Base-by-base conservation (phyloP, 2,113 vertebrate species). In the Hylia prasina region DNA sequence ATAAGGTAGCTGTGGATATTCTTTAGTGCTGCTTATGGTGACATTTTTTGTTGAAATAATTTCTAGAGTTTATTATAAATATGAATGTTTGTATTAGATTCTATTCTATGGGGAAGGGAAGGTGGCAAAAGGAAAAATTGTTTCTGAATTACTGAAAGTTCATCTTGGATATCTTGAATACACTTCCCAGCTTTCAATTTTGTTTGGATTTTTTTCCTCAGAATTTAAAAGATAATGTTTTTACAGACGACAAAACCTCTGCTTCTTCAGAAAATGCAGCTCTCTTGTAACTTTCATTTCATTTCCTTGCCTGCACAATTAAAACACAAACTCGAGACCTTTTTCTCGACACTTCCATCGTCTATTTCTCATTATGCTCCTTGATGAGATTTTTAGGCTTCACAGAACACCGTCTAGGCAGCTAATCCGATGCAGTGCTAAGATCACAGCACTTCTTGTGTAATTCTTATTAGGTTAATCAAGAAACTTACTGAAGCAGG, bases 401-500 rank as follows among this genome's bases (percentile, higher is more conserved):
- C 91, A 89, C 42, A 91, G 94, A 93, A 87, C 96, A 95, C 90
- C 2, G 25, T 84, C 77, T 40, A 69, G 91, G 86, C 80, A 39
- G 93, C 72, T 97, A 97, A 95, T 97, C 96, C 72, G 92, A 95
- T 93, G 95, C 94, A 94, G 69, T 15, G 77, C 82, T 51, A 82
- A 96, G 96, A 97, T 96, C 94, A 91, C 88, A 92, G 87, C 63
- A 10, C 87, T 95, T 50, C 97, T 95, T 96, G 96, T 83, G 90
- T 89, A 87, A 75, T 92, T 96, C 94, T 97, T 87, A 95, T 92
- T 95, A 94, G 89, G 92, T 97, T 96, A 96, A 96, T 97, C 97
- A 96, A 97, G 96, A 80, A 96, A 96, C 87, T 90, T 94, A 97
- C 82, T 97, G 96, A 97, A 97, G 96, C 95, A 97, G 93, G 96